phyloP scores from a whole-genome alignment of 2,888 invertebrate species.

The Lasiommata megera region DNA sequence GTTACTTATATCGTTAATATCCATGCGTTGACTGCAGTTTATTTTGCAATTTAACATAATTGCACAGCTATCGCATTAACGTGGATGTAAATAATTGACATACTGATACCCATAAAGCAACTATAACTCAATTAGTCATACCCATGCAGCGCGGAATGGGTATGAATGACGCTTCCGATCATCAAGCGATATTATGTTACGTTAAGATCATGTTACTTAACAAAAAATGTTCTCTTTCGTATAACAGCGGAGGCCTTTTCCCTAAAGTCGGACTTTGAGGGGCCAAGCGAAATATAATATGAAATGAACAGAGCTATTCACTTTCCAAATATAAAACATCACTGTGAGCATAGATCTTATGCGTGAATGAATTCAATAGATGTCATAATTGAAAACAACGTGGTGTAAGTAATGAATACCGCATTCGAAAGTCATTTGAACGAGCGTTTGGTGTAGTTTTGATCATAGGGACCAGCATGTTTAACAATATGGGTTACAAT shows the following conservation, averaged over 20 bases:
- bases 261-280: not conserved
- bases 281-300: not conserved
- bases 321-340: no score
- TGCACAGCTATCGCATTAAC: slow-evolving; percentile 3
- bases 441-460: no score
- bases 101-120: not conserved
- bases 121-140: slow-evolving; percentile 7
- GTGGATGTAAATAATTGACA: slow-evolving; percentile 2
- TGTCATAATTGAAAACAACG: no score
- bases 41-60: slow-evolving; percentile 20
- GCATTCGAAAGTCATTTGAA: no score
- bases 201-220: not conserved
- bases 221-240: not conserved
- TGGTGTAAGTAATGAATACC: no score
- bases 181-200: not conserved
- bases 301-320: no score
- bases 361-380: no score
- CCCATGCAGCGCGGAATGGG: not conserved
- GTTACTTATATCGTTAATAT: not conserved
- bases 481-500: no score
- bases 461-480: no score
- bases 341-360: no score
- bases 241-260: not conserved
- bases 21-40: slow-evolving; percentile 10
- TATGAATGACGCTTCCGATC: not conserved